phyloP scores from a whole-genome alignment of 2,797 vertebrate genomes.

The Galaxias olidus region DNA sequence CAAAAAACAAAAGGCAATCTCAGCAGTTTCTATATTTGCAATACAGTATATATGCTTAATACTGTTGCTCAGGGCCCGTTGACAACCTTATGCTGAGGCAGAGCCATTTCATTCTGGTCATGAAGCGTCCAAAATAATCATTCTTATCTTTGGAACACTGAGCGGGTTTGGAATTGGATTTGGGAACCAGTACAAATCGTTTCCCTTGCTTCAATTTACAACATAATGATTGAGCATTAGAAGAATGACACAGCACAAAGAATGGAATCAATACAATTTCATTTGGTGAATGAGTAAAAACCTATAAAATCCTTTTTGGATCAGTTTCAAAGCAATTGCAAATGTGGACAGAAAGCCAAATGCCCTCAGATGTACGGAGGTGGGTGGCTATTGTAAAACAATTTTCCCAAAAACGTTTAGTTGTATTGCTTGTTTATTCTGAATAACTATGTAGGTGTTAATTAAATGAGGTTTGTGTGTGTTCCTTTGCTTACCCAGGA shows the following conservation, averaged over 20 bases:
- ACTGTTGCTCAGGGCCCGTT: background rate
- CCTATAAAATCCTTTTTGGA: slow-evolving; percentile 28
- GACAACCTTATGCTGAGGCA: slow-evolving; percentile 21
- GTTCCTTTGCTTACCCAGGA: slow-evolving; percentile 84
- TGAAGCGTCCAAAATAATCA: slow-evolving; percentile 21
- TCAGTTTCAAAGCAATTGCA: slow-evolving; percentile 25
- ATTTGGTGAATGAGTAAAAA: slow-evolving; percentile 46
- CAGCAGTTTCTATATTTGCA: no score
- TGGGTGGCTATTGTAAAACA: background rate
- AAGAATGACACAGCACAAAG: slow-evolving; percentile 28
- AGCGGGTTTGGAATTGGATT: slow-evolving; percentile 52
- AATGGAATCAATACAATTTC: slow-evolving; percentile 51
- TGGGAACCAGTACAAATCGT: slow-evolving; percentile 31
- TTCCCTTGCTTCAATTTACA: slow-evolving; percentile 54
- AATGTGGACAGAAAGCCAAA: slow-evolving; percentile 3
- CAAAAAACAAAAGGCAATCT: no score
- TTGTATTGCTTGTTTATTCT: no score
- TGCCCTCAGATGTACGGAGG: background rate
- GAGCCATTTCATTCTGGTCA: slow-evolving; percentile 24
- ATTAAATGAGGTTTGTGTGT: background rate
- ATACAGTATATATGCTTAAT: no score
- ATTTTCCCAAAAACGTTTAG: no score
- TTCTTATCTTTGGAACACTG: slow-evolving; percentile 20
- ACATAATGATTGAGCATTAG: slow-evolving; percentile 40
- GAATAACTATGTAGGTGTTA: no score